Base-by-base conservation (phyloP, 2,888 invertebrate species). In the Coecobrya sp. region DNA sequence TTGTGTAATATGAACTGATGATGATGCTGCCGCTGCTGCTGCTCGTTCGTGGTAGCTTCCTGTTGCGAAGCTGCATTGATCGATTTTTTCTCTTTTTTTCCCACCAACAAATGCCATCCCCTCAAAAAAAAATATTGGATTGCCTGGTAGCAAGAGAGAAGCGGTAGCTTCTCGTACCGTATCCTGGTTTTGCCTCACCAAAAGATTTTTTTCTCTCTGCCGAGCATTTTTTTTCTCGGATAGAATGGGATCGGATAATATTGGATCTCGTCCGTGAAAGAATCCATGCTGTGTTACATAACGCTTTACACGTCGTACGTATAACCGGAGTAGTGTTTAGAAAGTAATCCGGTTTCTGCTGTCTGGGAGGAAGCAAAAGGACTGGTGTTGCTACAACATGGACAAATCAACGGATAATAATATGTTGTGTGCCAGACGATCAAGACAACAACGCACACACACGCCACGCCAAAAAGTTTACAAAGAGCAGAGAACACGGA, bases 31-130 rank as follows among this genome's bases (percentile, higher is more conserved):
- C 27, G 55, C 13, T n/a, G 55, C 13, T n/a, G 16, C 13, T 55
- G n/a, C n/a, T 55, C 55, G n/a, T 45, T 45, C 49, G 25, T 27
- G 79, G 79, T 52, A 27, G 52, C 49, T 79, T 79, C 52, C 79
- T 79, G 79, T 79, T 79, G 79, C 79, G 52, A 79, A 55, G 49
- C 79, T 79, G 79, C 49, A 79, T 79, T 79, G 79, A 79, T 79
- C 79, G 52, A 55, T 79, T 52, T 76, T 52, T n/a, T 27, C 11
- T 49, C 49, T 49, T 13, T 52, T 79, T 79, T 30, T 52, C 49
- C 30, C 13, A 49, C 27, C 68, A 30, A 65, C 0, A 8, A 11
- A 52, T 10, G 52, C 59, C 36, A 36, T 36, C 36, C 36, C 25
- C 25, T 65, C 22, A 1, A 16, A 42, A 36, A 70, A 36, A 30